Base-by-base conservation (phyloP, 2,888 invertebrate species). In the Hirtodrosophila duncani region DNA sequence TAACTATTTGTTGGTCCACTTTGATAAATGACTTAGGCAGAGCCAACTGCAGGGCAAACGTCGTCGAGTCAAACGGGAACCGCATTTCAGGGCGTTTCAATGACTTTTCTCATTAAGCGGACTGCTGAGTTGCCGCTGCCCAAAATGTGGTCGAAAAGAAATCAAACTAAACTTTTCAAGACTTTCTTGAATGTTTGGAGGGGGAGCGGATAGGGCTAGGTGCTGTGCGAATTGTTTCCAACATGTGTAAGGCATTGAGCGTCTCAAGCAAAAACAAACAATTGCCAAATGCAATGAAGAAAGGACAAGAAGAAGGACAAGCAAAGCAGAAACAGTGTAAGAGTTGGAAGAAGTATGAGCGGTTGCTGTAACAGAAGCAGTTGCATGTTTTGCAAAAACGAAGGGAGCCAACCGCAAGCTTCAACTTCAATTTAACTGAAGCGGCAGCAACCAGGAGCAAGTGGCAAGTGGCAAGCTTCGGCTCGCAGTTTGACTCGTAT, bases 51-150 rank as follows among this genome's bases (percentile, higher is more conserved):
- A 55, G 41, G 49, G 16, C 29, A 36, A 41, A 36, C 23, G 18
- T 33, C 14, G n/a, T n/a, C n/a, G 7, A 29, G 20, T 2, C 38
- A 17, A 33, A 21, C 45, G 41, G 41, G 37, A 51, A 50, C 63
- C 61, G 39, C 52, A 61, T 37, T 52, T 46, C n/a, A n/a, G 34
- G 65, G 72, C 52, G 63, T 56, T 31, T 36, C 64, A 59, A 60
- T 64, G 72, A 72, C 67, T 72, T 72, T 72, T 77, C 78, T 78
- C 70, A 77, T 72, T 72, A 74, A 67, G 63, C 52, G n/a, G n/a
- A n/a, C n/a, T n/a, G n/a, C n/a, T n/a, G n/a, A n/a, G n/a, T n/a
- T n/a, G n/a, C n/a, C n/a, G n/a, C 20, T 26, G 56, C 57, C 37
- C 67, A 30, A 53, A 46, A 52, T 57, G 63, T 68, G 68, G 63